phyloP scores from a whole-genome alignment of 2,888 invertebrate genomes.

The Lymantria monacha region DNA sequence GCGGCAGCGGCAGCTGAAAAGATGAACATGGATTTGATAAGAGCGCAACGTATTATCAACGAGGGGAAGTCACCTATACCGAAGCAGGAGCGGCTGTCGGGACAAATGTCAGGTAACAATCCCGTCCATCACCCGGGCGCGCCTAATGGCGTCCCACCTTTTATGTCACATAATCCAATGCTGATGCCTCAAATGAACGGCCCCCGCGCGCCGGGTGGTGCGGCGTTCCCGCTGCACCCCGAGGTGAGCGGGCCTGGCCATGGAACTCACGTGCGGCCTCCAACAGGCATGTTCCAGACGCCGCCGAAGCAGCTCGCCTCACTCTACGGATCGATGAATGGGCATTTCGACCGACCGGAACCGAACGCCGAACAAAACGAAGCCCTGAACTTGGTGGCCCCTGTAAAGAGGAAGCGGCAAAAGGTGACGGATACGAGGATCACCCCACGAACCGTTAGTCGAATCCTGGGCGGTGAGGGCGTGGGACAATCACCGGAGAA shows the following conservation, averaged over 20 bases:
- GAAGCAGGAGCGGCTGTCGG: slow-evolving; percentile 85
- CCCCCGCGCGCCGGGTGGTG: slow-evolving; percentile 83
- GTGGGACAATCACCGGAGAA: slow-evolving; percentile 86
- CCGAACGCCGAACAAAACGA: slow-evolving; percentile 94
- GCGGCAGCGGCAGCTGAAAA: slow-evolving; percentile 91
- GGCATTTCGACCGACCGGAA: slow-evolving; percentile 83
- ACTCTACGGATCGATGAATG: slow-evolving; percentile 85
- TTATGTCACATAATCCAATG: slow-evolving; percentile 72
- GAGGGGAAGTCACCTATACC: slow-evolving; percentile 91
- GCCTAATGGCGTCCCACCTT: slow-evolving; percentile 70
- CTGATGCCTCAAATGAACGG: slow-evolving; percentile 81
- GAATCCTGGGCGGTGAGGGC: slow-evolving; percentile 92
- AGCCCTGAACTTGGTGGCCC: slow-evolving; percentile 96
- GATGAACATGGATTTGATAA: slow-evolving; percentile 90
- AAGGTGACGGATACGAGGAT: slow-evolving; percentile 98
- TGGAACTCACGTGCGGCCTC: slow-evolving; percentile 80
- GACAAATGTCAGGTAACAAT: slow-evolving; percentile 82
- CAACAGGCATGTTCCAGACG: slow-evolving; percentile 91
- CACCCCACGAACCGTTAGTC: slow-evolving; percentile 94
- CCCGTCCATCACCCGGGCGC: slow-evolving; percentile 74
- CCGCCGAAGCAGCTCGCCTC: slow-evolving; percentile 89
- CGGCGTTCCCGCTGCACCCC: slow-evolving; percentile 87
- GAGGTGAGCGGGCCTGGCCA: slow-evolving; percentile 79
- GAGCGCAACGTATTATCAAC: slow-evolving; percentile 91
- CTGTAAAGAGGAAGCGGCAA: slow-evolving; percentile 97